Base-by-base conservation (phyloP, 2,113 vertebrate species). In the Oreochromis tanganicae region DNA sequence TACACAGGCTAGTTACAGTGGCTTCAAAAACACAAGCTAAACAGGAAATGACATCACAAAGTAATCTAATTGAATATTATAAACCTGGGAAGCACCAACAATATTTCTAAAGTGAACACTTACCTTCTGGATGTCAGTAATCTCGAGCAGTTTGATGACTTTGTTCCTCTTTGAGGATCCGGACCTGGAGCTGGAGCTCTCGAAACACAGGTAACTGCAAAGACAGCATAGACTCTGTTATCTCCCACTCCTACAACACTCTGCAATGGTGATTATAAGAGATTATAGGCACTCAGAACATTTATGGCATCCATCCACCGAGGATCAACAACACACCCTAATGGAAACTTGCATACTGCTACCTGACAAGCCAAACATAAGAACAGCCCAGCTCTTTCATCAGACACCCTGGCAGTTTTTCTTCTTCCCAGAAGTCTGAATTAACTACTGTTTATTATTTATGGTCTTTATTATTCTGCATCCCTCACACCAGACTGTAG, bases 91-190 rank as follows among this genome's bases (percentile, higher is more conserved):
- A 46, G 10, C 8, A 48, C 13, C n/a, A 68, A 52, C 16, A n/a
- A 8, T 13, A 9, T 34, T 85, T 5, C 12, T 32, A 34, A 11
- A 21, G 36, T 61, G 11, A 17, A 68, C 55, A 8, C 54, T 17
- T 89, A 87, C 99, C 97, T 99, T 99, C 94, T 99, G 99, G 94
- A 99, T 97, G 91, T 99, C 98, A 0, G 96, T 99, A 92, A 99
- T 98, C 86, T 99, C 98, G 1, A 91, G 82, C 36, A 99, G 95
- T 88, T 97, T 98, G 95, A 99, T 98, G 89, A 99, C 98, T 93
- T 99, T 99, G 93, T 99, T 99, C 94, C 98, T 98, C 94, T 99
- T 99, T 27, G 98, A 97, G 6, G 98, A 98, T 10, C 97, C 96
- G 0, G 98, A 99, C 82, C 97, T 97, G 82, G 98, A 96, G 86